Conservation (phyloP, 2,797 vertebrate species). For the Sebastes minor region DNA sequence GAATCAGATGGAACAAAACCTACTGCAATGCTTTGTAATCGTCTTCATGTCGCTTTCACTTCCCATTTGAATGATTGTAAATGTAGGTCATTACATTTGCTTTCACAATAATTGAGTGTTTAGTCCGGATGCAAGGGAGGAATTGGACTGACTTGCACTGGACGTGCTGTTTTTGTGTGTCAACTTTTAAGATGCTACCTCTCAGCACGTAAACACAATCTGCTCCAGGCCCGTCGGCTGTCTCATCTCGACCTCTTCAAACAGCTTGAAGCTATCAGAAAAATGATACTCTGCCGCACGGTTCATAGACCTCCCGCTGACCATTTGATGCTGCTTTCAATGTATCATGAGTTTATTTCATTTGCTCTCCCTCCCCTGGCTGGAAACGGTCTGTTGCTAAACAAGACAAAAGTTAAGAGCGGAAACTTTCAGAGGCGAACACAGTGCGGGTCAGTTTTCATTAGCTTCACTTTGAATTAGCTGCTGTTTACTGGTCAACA, state of each 20-base stretch:
- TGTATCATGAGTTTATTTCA: slow-evolving; percentile 13
- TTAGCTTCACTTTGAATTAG: background rate
- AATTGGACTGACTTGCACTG: slow-evolving; percentile 31
- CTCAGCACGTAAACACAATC: background rate
- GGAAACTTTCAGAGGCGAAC: slow-evolving; percentile 2
- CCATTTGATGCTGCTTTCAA: slow-evolving; percentile 30
- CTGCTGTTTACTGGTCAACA: slow-evolving; percentile 18
- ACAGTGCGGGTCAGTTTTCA: background rate
- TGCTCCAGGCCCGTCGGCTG: background rate
- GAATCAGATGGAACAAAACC: slow-evolving; percentile 74
- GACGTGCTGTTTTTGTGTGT: background rate
- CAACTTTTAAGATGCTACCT: slow-evolving; percentile 23
- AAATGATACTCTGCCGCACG: slow-evolving; percentile 3
- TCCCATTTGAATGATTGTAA: slow-evolving; percentile 68
- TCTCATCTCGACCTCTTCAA: slow-evolving; percentile 33
- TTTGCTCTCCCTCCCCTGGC: background rate
- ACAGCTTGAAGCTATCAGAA: slow-evolving; percentile 33
- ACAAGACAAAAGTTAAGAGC: background rate
- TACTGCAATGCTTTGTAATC: slow-evolving; percentile 66
- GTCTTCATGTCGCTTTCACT: slow-evolving; percentile 74
- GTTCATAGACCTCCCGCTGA: slow-evolving; percentile 27
- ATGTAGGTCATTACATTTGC: slow-evolving; percentile 63
- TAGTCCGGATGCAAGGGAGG: slow-evolving; percentile 27
- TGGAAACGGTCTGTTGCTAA: slow-evolving; percentile 1
- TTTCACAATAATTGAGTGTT: slow-evolving; percentile 43